Conservation (phyloP, 1,140 invertebrate species). For the Panagrolaimus sp. region DNA sequence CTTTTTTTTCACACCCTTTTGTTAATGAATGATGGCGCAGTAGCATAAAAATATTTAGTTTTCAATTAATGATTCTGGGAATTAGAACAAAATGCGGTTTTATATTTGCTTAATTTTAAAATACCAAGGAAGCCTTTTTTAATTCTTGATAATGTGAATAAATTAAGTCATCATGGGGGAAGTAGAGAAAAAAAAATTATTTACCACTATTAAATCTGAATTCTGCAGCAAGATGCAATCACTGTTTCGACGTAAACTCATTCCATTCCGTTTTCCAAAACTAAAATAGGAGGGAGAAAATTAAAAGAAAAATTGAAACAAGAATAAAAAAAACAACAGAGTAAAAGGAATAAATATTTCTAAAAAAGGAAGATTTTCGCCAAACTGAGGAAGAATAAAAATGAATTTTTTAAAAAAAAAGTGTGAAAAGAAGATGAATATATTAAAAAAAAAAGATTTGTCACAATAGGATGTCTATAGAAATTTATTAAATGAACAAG, state of each 20-base stretch:
- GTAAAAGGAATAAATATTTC: too few relatives aligned
- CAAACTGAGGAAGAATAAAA: too few relatives aligned
- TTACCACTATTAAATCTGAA: slow-evolving; percentile 50
- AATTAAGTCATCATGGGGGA: slow-evolving; percentile 12
- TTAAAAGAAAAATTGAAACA: too few relatives aligned
- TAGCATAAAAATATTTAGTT: background rate
- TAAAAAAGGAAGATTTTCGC: too few relatives aligned
- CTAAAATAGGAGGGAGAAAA: slow-evolving; percentile 28
- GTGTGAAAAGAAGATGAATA: too few relatives aligned
- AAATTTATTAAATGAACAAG: too few relatives aligned
- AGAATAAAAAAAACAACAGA: too few relatives aligned
- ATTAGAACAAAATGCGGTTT: background rate
- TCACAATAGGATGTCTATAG: too few relatives aligned
- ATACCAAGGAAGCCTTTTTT: background rate
- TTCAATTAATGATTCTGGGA: background rate
- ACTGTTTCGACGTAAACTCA: slow-evolving; percentile 48
- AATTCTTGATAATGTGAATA: slow-evolving; percentile 13
- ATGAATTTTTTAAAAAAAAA: too few relatives aligned
- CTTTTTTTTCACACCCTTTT: background rate
- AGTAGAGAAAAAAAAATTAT: slow-evolving; percentile 25
- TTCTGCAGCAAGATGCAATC: slow-evolving; percentile 48
- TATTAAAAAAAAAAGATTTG: too few relatives aligned
- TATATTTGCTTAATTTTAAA: background rate
- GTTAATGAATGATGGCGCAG: background rate
- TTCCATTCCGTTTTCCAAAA: slow-evolving; percentile 45